A percentile compares a stretch with the other conserved stretches of the same genome.
phyloP scores from a whole-genome alignment of 2,888 invertebrate species.

The Hydroisotoma schaefferi region DNA sequence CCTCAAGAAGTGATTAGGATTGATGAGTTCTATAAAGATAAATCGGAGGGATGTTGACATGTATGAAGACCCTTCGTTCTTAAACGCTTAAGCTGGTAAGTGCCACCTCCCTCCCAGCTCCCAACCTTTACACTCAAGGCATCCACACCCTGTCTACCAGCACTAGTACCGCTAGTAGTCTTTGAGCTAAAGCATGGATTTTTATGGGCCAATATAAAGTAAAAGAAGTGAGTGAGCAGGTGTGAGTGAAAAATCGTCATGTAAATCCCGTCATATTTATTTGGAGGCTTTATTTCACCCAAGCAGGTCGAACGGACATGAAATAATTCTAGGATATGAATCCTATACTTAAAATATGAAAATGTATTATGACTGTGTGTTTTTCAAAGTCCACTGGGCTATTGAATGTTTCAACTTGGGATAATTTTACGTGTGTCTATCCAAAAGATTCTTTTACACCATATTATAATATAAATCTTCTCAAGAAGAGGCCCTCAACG shows the following conservation, averaged over 20 bases:
- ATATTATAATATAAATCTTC: background rate
- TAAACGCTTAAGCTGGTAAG: too few relatives aligned
- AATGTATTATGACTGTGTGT: slow-evolving; percentile 29
- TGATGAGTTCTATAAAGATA: background rate
- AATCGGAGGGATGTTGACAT: slow-evolving; percentile 6
- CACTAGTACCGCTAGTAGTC: slow-evolving; percentile 9
- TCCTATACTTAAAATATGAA: slow-evolving; percentile 6
- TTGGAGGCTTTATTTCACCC: slow-evolving; percentile 2
- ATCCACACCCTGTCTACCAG: slow-evolving; percentile 1
- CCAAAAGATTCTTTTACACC: background rate
- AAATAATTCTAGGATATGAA: background rate
- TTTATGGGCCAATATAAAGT: slow-evolving; percentile 40
- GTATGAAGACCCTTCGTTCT: too few relatives aligned
- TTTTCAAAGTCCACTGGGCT: too few relatives aligned
- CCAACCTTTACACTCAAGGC: slow-evolving; percentile 7
- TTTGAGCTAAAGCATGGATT: slow-evolving; percentile 24
- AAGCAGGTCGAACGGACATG: background rate
- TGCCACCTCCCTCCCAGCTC: slow-evolving; percentile 8
- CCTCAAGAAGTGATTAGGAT: slow-evolving; percentile 6
- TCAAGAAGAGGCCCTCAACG: background rate
- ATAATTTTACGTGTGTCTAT: slow-evolving; percentile 26
- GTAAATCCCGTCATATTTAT: slow-evolving; percentile 30
- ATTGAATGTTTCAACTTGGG: slow-evolving; percentile 36
- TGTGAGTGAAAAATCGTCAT: slow-evolving; percentile 41
- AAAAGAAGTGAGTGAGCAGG: slow-evolving; percentile 32